Percentiles rank a stretch among this genome's conserved stretches.
phyloP scores from a whole-genome alignment of 1,140 invertebrate genomes.

The Contarinia nasturtii region DNA sequence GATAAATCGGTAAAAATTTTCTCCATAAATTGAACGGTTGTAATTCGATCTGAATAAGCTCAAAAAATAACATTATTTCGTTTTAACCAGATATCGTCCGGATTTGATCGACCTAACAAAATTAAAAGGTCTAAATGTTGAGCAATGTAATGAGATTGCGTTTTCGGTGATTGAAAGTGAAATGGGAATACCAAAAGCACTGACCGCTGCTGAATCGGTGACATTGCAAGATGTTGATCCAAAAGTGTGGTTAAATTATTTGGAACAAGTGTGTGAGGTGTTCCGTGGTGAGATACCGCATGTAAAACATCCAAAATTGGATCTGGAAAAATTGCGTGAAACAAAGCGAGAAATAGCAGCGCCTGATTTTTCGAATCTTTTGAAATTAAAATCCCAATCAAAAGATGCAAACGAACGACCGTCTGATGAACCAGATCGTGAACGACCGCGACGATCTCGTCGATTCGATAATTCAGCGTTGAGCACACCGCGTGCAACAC shows the following conservation, averaged over 20 bases:
- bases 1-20: slow-evolving; percentile 16
- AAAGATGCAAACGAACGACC: slow-evolving; percentile 4
- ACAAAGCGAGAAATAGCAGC: slow-evolving; percentile 3
- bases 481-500: too few species aligned
- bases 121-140: slow-evolving; percentile 38
- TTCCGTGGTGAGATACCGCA: slow-evolving; percentile 68
- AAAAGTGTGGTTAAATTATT: slow-evolving; percentile 57
- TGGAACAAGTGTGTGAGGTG: slow-evolving; percentile 71
- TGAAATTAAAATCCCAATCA: slow-evolving; percentile 20
- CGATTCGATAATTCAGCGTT: too few species aligned
- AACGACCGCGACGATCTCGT: background rate
- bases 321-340: too few species aligned
- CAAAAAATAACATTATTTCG: background rate
- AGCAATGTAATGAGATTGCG: slow-evolving; percentile 58
- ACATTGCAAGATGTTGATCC: slow-evolving; percentile 50
- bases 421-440: background rate
- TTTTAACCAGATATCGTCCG: slow-evolving; percentile 59
- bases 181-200: slow-evolving; percentile 48
- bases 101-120: slow-evolving; percentile 60
- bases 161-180: slow-evolving; percentile 66
- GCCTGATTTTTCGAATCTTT: slow-evolving; percentile 20
- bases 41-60: background rate
- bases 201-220: slow-evolving; percentile 65
- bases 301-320: slow-evolving; percentile 55
- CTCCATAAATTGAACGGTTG: too few species aligned